These are phyloP conservation scores for Erynnis tages DNA, from an alignment of 2,888 invertebrate species.

Conservation along the genomic window DNA sequence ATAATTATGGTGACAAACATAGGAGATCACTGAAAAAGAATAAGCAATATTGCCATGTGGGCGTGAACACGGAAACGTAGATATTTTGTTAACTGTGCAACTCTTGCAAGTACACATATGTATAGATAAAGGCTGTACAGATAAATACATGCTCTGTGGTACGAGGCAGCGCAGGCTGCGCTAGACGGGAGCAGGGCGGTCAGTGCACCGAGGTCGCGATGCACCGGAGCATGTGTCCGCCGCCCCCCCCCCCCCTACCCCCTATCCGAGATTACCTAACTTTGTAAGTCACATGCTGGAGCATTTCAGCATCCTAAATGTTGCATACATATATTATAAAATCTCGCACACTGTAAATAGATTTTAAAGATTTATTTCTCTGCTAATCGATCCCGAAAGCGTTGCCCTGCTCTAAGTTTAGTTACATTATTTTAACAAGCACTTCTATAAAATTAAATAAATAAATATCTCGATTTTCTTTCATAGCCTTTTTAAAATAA, in stretches of 20 bases:
- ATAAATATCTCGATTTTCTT: no score
- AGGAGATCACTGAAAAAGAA: neutral
- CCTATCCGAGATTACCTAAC: conserved; percentile 33
- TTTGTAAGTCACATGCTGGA: conserved; percentile 36
- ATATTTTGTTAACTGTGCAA: conserved; percentile 12
- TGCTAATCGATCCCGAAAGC: no score
- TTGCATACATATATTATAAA: no score
- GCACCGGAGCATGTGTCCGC: conserved; percentile 61
- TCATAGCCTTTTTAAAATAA: no score
- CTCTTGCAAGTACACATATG: conserved; percentile 2
- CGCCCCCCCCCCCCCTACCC: conserved; percentile 39
- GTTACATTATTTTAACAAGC: no score
- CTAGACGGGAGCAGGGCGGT: conserved; percentile 48
- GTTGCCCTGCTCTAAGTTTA: no score
- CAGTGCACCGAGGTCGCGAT: conserved; percentile 71
- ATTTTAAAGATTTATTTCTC: no score
- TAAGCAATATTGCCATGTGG: neutral
- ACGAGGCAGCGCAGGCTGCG: conserved; percentile 38
- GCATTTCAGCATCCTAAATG: no score
- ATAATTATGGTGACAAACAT: no score
- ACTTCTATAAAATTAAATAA: no score
- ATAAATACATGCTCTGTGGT: conserved; percentile 42
- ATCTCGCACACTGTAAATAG: no score
- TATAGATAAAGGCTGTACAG: conserved; percentile 14
- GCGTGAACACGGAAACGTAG: conserved; percentile 5